Base-by-base conservation (phyloP, 1,140 invertebrate genomes). In the Drosophila lowei region DNA sequence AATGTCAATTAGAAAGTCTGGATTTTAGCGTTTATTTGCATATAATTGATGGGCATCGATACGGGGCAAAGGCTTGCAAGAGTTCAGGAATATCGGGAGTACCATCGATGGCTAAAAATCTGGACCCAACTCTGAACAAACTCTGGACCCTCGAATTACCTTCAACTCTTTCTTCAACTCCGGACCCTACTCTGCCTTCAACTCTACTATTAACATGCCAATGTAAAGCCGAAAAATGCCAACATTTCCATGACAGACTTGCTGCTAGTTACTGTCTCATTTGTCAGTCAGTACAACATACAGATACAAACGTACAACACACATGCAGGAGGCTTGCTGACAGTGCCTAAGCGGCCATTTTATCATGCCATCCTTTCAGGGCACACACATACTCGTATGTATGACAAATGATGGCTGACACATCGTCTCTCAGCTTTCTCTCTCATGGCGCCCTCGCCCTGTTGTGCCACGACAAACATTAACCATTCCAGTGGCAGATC, bases 321-420 rank as follows among this genome's bases (percentile, higher is more conserved):
- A 38, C 11, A 38, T 13, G 34, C 11, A 38, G 34, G 3, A 11
- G 34, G 34, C 13, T 11, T 47, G 7, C n/a, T 83, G 75, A 83
- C 76, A 79, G 76, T 53, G 79, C 75, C 80, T 85, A 85, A 81
- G 80, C 80, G 77, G 77, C 64, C 77, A 85, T 85, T 85, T 86
- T 80, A 86, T 85, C 80, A 86, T 77, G 81, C 86, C 80, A 81
- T 71, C 77, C 79, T 80, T 86, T 63, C 67, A 77, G 48, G 65
- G 49, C 46, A 64, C 54, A 47, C 52, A 56, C 50, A 52, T 13
- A 43, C 18, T 9, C n/a, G 7, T 41, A 49, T 41, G 42, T 38
- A 74, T 80, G 79, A 84, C 62, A 84, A 84, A 84, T 80, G 72
- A 72, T 64, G 67, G 71, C 54, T 54, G 71, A 55, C 71, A 77